phyloP scores from a whole-genome alignment of 2,113 vertebrate genomes.

The Sinosuthora webbiana region DNA sequence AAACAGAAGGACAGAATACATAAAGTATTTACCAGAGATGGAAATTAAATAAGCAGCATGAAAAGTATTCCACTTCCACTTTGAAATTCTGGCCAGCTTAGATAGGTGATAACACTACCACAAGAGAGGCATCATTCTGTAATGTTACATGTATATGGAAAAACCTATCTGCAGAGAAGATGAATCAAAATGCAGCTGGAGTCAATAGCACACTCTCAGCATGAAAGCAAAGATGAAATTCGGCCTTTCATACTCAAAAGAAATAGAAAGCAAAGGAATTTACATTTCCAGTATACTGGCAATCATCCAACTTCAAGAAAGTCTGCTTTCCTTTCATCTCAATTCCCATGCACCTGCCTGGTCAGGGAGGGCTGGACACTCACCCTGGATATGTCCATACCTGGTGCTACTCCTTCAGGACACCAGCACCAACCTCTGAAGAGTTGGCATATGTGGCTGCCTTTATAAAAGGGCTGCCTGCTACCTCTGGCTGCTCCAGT shows the following conservation, averaged over 20 bases:
- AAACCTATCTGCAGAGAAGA: not conserved
- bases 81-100: not conserved
- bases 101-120: not conserved
- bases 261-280: not conserved
- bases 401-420: not conserved
- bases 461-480: not conserved
- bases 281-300: not conserved
- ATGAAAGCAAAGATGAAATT: not conserved
- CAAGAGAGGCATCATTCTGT: not conserved
- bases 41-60: not conserved
- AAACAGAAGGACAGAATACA: not conserved
- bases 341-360: accelerated
- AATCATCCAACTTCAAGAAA: not conserved
- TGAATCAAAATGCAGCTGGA: not conserved
- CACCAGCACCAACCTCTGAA: accelerated
- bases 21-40: not conserved
- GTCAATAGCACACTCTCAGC: not conserved
- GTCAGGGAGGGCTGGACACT: not conserved
- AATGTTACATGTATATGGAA: not conserved
- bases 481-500: not conserved
- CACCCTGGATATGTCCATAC: accelerated
- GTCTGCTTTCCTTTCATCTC: not conserved
- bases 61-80: not conserved
- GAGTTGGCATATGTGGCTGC: not conserved
- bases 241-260: not conserved